Evolutionary conservation across 2,113 vertebrate species (phyloP).

Genomic region (Spea bombifrons): DNA sequence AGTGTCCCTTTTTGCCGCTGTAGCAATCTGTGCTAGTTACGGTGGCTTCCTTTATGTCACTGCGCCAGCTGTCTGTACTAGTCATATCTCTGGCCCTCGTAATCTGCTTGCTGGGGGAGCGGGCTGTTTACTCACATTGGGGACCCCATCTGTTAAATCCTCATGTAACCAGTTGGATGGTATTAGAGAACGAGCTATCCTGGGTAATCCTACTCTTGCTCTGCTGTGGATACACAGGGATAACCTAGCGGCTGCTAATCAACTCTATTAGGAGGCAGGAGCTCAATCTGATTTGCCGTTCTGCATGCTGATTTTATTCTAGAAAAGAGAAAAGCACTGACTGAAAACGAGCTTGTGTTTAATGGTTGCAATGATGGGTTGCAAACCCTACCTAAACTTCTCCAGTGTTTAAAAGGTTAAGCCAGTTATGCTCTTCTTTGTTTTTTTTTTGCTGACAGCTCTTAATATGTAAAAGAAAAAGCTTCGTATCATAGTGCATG

Average conservation of each 20-base stretch:
- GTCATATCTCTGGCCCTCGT: no score
- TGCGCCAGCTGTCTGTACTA: background rate
- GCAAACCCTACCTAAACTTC: background rate
- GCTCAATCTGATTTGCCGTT: no score
- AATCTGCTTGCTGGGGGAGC: no score
- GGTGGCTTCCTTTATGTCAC: conserved; percentile 13
- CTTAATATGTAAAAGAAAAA: background rate
- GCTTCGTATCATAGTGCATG: background rate
- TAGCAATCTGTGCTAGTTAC: background rate
- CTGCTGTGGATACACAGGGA: no score
- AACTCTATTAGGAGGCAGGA: no score
- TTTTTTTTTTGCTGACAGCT: background rate
- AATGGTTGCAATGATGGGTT: background rate
- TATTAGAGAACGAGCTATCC: no score
- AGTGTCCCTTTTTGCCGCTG: rapidly evolving
- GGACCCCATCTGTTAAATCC: no score
- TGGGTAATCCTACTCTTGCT: no score
- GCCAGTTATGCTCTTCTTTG: background rate
- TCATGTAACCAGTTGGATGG: no score
- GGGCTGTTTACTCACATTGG: no score
- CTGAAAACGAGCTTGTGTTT: background rate
- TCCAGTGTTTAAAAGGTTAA: background rate
- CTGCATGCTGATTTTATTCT: conserved; percentile 25
- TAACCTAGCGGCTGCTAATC: no score
- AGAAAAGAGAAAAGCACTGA: background rate